phyloP scores from a whole-genome alignment of 2,113 vertebrate genomes.

The Xiphorhynchus elegans region DNA sequence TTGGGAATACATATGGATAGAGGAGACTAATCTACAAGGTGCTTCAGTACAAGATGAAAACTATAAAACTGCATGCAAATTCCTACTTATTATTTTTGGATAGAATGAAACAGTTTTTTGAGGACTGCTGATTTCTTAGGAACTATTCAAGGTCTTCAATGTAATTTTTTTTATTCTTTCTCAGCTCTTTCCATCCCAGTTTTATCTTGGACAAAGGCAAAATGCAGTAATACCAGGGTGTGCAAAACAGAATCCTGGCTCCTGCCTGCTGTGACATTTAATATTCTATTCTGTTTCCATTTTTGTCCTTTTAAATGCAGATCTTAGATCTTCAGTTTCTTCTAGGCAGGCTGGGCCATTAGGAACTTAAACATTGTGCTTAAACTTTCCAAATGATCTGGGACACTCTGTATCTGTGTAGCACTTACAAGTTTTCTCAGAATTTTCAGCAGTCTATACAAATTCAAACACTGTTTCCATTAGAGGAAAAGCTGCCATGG shows the following conservation, averaged over 20 bases:
- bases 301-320: background rate
- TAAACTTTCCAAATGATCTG: background rate
- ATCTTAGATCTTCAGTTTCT: background rate
- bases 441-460: background rate
- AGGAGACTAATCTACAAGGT: background rate
- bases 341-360: background rate
- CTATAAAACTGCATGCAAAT: background rate
- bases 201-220: background rate
- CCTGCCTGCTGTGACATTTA: background rate
- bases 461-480: background rate
- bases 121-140: background rate
- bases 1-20: background rate
- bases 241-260: background rate
- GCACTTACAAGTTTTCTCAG: background rate
- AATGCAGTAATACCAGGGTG: accelerated
- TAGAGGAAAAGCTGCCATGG: background rate
- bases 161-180: background rate
- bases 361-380: background rate
- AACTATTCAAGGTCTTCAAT: background rate
- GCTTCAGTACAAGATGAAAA: background rate
- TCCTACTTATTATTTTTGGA: background rate
- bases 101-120: background rate
- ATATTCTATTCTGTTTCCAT: background rate
- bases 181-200: background rate
- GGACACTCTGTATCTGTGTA: accelerated